Percentiles rank a stretch among this genome's conserved stretches.
Evolutionary conservation across 2,888 invertebrate species (phyloP).

Genomic region (Limenitis camilla): DNA sequence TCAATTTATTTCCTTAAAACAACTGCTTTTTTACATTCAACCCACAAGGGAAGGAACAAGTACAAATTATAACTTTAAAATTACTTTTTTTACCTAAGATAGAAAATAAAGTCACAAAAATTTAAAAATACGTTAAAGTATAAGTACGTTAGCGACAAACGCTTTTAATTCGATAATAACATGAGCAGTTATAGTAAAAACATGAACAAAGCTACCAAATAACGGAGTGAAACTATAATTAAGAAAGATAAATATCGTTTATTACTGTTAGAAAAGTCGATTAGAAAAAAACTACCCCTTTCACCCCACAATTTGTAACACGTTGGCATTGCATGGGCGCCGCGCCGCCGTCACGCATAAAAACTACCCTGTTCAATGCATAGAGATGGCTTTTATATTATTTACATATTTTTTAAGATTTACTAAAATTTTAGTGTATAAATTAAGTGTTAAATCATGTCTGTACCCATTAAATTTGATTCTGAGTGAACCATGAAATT

Average conservation of each 20-base stretch:
- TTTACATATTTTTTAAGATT: not conserved
- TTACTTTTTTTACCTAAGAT: too few species aligned
- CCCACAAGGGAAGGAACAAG: too few species aligned
- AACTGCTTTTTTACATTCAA: too few species aligned
- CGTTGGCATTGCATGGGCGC: conserved; percentile 61
- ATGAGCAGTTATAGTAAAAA: conserved; percentile 59
- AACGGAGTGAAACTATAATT: conserved; percentile 69
- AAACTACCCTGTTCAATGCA: conserved; percentile 42
- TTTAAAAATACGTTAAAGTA: too few species aligned
- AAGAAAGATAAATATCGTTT: conserved; percentile 76
- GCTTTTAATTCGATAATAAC: conserved; percentile 69
- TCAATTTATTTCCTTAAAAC: too few species aligned
- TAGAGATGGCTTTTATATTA: conserved; percentile 33
- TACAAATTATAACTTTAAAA: too few species aligned
- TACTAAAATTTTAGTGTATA: not conserved
- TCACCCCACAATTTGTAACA: conserved; percentile 75
- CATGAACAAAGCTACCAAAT: conserved; percentile 67
- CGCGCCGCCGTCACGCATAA: conserved; percentile 59
- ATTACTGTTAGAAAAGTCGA: conserved; percentile 74
- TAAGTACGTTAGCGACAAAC: conserved; percentile 49
- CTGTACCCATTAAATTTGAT: too few species aligned
- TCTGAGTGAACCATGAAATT: too few species aligned
- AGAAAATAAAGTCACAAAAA: too few species aligned
- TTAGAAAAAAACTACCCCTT: conserved; percentile 74
- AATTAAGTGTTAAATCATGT: too few species aligned